A percentile compares a stretch with the other conserved stretches of the same genome.
phyloP scores from a whole-genome alignment of 1,140 invertebrate genomes.

The Chlorops oryzae region DNA sequence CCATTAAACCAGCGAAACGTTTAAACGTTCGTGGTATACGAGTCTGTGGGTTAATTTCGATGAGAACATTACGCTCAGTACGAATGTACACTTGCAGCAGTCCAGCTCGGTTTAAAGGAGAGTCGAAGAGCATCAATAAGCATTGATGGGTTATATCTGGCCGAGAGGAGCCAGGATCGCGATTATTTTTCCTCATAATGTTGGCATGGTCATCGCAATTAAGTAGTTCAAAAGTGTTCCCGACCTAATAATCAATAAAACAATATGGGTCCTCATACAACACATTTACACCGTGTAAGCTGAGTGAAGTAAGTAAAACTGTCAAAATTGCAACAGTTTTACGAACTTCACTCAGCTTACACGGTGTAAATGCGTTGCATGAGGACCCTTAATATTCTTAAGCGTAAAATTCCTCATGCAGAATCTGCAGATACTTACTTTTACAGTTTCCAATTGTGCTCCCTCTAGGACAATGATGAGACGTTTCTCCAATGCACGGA shows the following conservation, averaged over 20 bases:
- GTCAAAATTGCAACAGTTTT: too few species aligned
- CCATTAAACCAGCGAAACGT: slow-evolving; percentile 96
- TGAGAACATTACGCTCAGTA: slow-evolving; percentile 94
- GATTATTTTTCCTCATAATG: slow-evolving; percentile 77
- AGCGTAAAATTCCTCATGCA: too few species aligned
- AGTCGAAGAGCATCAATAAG: slow-evolving; percentile 92
- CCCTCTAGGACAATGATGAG: slow-evolving; percentile 90
- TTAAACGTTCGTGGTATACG: slow-evolving; percentile 97
- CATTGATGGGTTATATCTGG: slow-evolving; percentile 96
- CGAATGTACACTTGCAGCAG: slow-evolving; percentile 89
- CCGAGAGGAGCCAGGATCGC: slow-evolving; percentile 75
- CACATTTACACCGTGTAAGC: too few species aligned
- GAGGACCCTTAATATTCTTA: too few species aligned
- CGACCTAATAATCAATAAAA: slow-evolving; percentile 57
- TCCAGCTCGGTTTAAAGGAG: slow-evolving; percentile 87
- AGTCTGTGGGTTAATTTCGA: slow-evolving; percentile 98
- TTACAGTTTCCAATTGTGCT: slow-evolving; percentile 91
- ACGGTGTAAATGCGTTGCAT: too few species aligned
- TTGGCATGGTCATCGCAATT: slow-evolving; percentile 89
- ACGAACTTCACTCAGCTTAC: too few species aligned
- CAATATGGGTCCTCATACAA: background rate
- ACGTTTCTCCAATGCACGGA: slow-evolving; percentile 67
- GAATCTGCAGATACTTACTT: slow-evolving; percentile 55
- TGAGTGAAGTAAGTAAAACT: too few species aligned
- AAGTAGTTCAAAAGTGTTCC: slow-evolving; percentile 81